phyloP scores from a whole-genome alignment of 2,797 vertebrate genomes.

The Sphenopsis melanotis region DNA sequence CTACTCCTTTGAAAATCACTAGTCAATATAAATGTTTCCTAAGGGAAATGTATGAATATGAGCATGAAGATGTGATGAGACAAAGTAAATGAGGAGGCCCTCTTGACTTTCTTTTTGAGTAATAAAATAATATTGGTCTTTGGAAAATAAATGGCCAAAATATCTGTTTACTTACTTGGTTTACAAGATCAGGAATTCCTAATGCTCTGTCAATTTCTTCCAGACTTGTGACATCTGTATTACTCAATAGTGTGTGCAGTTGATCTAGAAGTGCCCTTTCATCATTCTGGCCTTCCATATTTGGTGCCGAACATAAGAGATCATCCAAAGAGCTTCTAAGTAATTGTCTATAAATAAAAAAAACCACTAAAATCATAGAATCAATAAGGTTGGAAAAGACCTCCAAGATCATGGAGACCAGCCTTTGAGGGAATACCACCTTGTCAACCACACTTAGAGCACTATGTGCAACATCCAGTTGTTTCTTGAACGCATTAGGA shows the following conservation, averaged over 20 bases:
- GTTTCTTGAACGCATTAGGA: background rate
- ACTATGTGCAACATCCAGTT: background rate
- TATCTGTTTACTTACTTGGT: conserved; percentile 79
- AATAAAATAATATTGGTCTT: background rate
- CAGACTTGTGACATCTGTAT: conserved; percentile 88
- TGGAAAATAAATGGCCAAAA: background rate
- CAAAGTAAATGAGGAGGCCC: background rate
- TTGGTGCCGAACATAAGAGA: conserved; percentile 84
- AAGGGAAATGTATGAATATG: background rate
- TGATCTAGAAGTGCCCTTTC: conserved; percentile 93
- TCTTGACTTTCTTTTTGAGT: background rate
- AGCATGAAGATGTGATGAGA: background rate
- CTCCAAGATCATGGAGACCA: background rate
- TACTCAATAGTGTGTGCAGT: conserved; percentile 91
- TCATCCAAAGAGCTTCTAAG: conserved; percentile 89
- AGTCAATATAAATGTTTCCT: background rate
- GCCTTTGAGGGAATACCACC: background rate
- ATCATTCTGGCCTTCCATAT: conserved; percentile 87
- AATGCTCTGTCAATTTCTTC: conserved; percentile 96
- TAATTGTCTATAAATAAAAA: conserved; percentile 76
- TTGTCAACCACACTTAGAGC: background rate
- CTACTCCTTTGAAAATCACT: background rate
- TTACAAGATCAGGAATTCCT: conserved; percentile 97
- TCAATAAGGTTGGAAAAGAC: background rate
- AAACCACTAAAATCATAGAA: background rate